Percentiles rank a stretch among this genome's conserved stretches.
These are phyloP conservation scores for Tachysurus fulvidraco DNA, from an alignment of 2,113 vertebrate genomes.

Conservation along the genomic window DNA sequence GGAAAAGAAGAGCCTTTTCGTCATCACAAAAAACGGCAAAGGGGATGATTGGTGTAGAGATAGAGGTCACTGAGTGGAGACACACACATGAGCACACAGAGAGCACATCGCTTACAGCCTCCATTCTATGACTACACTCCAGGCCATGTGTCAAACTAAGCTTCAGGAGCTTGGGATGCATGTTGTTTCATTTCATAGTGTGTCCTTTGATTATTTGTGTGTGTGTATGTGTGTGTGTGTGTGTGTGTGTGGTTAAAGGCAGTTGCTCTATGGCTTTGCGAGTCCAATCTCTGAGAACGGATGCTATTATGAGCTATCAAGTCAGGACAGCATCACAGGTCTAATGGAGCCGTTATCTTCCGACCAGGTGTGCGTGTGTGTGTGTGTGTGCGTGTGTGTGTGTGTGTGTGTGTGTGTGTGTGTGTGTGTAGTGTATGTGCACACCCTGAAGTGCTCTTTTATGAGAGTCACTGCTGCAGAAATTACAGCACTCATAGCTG, in stretches of 20 bases:
- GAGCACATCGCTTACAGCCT: neutral
- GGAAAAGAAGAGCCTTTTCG: neutral
- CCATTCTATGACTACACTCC: neutral
- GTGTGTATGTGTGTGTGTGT: slow-evolving; percentile 25
- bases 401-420: slow-evolving; percentile 42
- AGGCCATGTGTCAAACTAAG: slow-evolving; percentile 31
- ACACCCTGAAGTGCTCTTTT: slow-evolving; percentile 25
- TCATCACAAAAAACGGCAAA: slow-evolving; percentile 2
- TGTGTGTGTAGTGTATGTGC: neutral
- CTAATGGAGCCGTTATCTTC: slow-evolving; percentile 63
- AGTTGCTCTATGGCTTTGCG: slow-evolving; percentile 46
- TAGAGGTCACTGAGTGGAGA: slow-evolving; percentile 9
- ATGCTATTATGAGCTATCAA: slow-evolving; percentile 59
- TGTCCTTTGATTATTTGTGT: slow-evolving; percentile 16
- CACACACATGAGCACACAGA: neutral
- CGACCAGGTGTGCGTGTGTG: slow-evolving; percentile 38
- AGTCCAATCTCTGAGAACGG: slow-evolving; percentile 26
- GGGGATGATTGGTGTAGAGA: slow-evolving; percentile 42
- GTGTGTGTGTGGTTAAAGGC: slow-evolving; percentile 30
- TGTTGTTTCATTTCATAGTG: slow-evolving; percentile 11
- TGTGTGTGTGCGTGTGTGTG: slow-evolving; percentile 34
- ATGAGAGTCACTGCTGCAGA: slow-evolving; percentile 37
- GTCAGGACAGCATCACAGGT: slow-evolving; percentile 43
- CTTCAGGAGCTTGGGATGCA: slow-evolving; percentile 1
- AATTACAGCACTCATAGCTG: slow-evolving; percentile 37